A percentile compares a stretch with the other conserved stretches of the same genome.
Evolutionary conservation across 2,888 invertebrate species (phyloP).

Genomic region (Cynaeus angustus): DNA sequence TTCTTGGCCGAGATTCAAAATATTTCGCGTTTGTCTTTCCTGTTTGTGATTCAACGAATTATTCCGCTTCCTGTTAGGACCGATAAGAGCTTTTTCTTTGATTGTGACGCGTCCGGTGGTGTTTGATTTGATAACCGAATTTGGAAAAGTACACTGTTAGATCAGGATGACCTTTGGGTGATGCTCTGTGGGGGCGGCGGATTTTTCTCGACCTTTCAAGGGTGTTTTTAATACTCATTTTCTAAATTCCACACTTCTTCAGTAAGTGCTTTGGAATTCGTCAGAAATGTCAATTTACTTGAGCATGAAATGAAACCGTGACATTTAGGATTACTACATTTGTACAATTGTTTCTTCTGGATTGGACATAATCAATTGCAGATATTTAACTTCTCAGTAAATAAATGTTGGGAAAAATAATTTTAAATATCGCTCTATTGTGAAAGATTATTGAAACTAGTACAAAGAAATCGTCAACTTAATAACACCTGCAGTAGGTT

Average conservation of each 20-base stretch:
- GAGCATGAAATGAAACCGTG: neutral
- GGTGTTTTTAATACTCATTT: too few relatives aligned
- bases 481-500: neutral
- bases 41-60: constrained; percentile 23
- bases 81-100: constrained; percentile 10
- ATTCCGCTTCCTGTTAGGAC: neutral
- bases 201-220: too few relatives aligned
- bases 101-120: constrained; percentile 18
- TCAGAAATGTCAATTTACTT: neutral
- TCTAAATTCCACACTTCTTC: too few relatives aligned
- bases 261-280: neutral
- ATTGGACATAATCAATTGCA: too few relatives aligned
- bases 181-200: neutral
- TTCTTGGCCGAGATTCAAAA: constrained; percentile 5
- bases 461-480: neutral
- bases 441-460: neutral
- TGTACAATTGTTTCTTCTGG: too few relatives aligned
- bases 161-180: neutral
- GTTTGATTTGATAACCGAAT: constrained; percentile 9
- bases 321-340: neutral
- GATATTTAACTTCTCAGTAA: too few relatives aligned
- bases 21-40: constrained; percentile 15
- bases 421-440: neutral
- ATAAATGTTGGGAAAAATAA: too few relatives aligned
- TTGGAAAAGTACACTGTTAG: neutral